A percentile compares a stretch with the other conserved stretches of the same genome.
phyloP scores from a whole-genome alignment of 1,140 invertebrate genomes.

The Diuraphis noxia region DNA sequence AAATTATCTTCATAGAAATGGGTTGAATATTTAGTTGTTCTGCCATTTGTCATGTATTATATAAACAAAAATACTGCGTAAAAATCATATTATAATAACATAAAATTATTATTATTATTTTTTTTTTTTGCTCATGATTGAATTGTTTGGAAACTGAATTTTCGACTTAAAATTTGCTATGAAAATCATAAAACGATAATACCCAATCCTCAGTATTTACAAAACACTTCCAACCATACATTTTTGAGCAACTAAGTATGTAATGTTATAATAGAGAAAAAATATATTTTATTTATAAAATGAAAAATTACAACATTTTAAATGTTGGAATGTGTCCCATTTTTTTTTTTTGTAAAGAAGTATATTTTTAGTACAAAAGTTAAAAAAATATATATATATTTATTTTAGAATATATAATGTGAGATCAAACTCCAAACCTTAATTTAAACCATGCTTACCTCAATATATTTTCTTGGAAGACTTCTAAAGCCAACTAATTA shows the following conservation, averaged over 20 bases:
- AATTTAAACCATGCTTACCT: background rate
- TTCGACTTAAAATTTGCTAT: background rate
- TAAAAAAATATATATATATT: background rate
- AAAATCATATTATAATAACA: too few species aligned
- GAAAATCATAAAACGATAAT: background rate
- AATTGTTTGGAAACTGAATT: background rate
- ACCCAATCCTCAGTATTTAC: too few species aligned
- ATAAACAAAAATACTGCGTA: too few species aligned
- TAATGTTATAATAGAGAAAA: background rate
- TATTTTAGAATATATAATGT: background rate
- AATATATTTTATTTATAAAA: background rate
- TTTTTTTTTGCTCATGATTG: too few species aligned
- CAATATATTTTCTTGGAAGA: background rate
- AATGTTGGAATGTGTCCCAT: background rate
- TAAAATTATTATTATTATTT: too few species aligned
- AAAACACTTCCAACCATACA: too few species aligned
- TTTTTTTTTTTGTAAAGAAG: background rate
- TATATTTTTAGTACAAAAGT: background rate
- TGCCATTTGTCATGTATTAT: too few species aligned
- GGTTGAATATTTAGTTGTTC: too few species aligned
- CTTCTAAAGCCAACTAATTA: background rate
- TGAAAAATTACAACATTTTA: background rate
- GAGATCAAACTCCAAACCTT: background rate
- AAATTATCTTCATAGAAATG: too few species aligned
- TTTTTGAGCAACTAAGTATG: background rate